Percentiles rank a stretch among this genome's conserved stretches.
Evolutionary conservation across 2,113 vertebrate species (phyloP).

Genomic region (Caracal caracal): DNA sequence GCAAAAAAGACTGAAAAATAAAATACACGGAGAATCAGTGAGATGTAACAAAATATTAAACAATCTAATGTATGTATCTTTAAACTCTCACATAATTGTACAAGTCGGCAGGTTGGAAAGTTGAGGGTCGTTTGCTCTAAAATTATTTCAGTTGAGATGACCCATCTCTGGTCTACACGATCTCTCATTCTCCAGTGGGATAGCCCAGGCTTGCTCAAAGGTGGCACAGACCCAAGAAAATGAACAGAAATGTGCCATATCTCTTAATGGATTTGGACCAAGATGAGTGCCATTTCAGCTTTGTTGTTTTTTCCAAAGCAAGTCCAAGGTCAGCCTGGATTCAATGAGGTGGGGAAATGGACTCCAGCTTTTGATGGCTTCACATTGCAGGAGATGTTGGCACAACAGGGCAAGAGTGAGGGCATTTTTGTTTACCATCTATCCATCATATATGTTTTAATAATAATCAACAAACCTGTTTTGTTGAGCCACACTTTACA

Average conservation of each 20-base stretch:
- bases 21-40: background rate
- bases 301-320: background rate
- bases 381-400: background rate
- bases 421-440: background rate
- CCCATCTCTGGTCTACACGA: background rate
- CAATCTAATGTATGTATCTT: background rate
- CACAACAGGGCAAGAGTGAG: background rate
- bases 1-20: background rate
- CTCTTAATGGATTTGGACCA: background rate
- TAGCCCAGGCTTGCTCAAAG: background rate
- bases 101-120: background rate
- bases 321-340: background rate
- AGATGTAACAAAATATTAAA: background rate
- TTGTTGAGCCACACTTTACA: background rate
- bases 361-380: background rate
- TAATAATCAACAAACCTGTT: background rate
- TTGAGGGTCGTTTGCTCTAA: background rate
- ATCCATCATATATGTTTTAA: background rate
- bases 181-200: background rate
- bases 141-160: background rate
- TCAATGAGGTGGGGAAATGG: background rate
- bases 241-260: background rate
- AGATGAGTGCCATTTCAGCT: background rate
- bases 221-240: background rate
- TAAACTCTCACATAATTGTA: background rate